Conservation (phyloP, 2,113 vertebrate species). For the Nothocercus julius region DNA sequence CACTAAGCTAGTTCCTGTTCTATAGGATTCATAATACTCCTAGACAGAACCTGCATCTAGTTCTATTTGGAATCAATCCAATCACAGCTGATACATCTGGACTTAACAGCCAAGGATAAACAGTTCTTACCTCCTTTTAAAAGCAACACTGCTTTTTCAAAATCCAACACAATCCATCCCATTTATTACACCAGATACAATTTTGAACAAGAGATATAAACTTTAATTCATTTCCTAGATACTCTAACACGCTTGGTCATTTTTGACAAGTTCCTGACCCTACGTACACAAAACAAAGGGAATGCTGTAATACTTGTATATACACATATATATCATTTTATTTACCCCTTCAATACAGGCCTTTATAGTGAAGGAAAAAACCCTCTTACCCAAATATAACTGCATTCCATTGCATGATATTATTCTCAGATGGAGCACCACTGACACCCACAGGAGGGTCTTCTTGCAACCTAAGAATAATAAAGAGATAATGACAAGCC, state of each 20-base stretch:
- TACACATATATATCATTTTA: not conserved
- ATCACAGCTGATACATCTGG: not conserved
- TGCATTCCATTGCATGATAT: conserved; percentile 99
- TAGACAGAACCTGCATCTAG: not conserved
- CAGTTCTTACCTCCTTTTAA: not conserved
- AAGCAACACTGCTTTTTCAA: not conserved
- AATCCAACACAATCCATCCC: not conserved
- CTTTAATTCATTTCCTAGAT: fast-evolving
- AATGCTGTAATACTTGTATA: not conserved
- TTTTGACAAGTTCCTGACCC: not conserved
- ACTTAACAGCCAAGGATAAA: not conserved
- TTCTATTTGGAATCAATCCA: not conserved
- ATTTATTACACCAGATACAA: not conserved
- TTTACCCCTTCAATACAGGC: not conserved
- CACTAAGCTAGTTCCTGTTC: not conserved
- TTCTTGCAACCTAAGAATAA: conserved; percentile 92
- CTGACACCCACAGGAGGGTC: conserved; percentile 98
- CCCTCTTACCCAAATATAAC: conserved; percentile 98
- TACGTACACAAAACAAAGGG: not conserved
- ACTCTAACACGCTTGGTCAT: not conserved
- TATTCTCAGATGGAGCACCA: conserved; percentile 97
- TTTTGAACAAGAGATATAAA: not conserved
- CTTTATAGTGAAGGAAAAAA: not conserved
- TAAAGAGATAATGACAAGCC: not conserved
- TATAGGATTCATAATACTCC: fast-evolving